phyloP scores from a whole-genome alignment of 1,140 invertebrate species.

The Apis florea region DNA sequence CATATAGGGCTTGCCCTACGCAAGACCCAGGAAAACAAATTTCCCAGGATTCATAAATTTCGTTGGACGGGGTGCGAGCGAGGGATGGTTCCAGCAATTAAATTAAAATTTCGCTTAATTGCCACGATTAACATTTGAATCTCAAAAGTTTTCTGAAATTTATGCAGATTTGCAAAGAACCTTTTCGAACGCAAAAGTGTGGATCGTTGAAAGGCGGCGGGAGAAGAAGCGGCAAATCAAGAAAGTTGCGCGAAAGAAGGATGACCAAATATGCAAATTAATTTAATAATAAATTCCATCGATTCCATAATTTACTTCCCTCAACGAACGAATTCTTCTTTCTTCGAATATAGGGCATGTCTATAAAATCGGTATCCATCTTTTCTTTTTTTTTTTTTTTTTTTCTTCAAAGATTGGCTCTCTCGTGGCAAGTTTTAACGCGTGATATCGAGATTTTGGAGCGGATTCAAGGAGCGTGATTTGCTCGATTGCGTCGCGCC shows the following conservation, averaged over 20 bases:
- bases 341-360: neutral
- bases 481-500: neutral
- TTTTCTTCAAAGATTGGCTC: neutral
- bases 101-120: constrained; percentile 12
- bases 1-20: no score
- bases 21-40: neutral
- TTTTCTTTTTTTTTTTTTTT: neutral
- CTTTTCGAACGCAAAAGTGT: neutral
- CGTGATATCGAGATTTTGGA: neutral
- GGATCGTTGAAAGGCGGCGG: neutral
- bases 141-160: neutral
- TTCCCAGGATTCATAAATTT: neutral
- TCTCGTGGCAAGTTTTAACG: neutral
- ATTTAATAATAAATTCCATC: neutral
- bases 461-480: neutral
- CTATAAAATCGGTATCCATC: no score
- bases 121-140: constrained; percentile 23
- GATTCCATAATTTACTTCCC: neutral
- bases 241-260: neutral
- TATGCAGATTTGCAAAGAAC: neutral
- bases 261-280: neutral
- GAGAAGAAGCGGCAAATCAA: neutral
- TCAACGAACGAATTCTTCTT: neutral
- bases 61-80: no score
- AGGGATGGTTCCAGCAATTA: neutral